Evolutionary conservation across 2,888 invertebrate genomes (phyloP).

Genomic region (Brachylomia viminalis): DNA sequence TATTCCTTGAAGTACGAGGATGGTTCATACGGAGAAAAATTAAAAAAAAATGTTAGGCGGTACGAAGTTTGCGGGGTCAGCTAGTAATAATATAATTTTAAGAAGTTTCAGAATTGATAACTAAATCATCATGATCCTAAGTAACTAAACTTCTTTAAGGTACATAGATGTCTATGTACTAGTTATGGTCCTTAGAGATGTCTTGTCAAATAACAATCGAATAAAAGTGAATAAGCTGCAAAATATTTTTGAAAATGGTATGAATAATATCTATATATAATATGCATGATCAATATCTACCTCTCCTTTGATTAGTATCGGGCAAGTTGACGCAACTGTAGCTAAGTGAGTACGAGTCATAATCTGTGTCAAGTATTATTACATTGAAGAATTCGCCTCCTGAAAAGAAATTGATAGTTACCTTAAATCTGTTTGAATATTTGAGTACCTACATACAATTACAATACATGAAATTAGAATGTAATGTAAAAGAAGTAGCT

Average conservation of each 20-base stretch:
- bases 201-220: neutral
- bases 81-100: neutral
- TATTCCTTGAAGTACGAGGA: too few species aligned
- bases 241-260: neutral
- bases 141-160: neutral
- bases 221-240: too few species aligned
- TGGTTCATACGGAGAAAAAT: too few species aligned
- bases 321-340: slow-evolving; percentile 90
- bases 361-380: slow-evolving; percentile 89
- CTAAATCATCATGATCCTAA: neutral
- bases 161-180: neutral
- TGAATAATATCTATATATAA: neutral
- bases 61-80: too few species aligned
- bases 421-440: neutral
- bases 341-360: slow-evolving; percentile 89
- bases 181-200: neutral
- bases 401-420: slow-evolving; percentile 43
- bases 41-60: too few species aligned
- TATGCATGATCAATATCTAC: slow-evolving; percentile 52
- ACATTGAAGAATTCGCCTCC: slow-evolving; percentile 59
- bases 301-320: slow-evolving; percentile 59
- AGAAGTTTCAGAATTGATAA: neutral
- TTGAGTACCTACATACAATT: neutral
- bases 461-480: neutral
- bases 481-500: neutral